phyloP scores from a whole-genome alignment of 2,888 invertebrate genomes.

The Leucophenga maculata region DNA sequence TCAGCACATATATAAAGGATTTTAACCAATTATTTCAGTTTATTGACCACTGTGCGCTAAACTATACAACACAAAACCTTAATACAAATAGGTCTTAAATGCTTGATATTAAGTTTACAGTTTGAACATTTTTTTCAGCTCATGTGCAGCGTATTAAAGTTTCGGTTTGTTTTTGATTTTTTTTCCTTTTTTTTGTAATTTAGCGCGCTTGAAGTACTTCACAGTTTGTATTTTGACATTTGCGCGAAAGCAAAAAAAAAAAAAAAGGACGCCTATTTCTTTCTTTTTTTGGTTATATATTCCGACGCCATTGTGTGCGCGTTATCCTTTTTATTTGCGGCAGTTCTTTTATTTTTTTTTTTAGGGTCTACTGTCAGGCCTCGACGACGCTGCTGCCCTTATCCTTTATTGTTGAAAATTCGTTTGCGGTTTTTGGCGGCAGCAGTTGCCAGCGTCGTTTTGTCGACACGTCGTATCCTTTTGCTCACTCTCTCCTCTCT shows the following conservation, averaged over 20 bases:
- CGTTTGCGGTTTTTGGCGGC: conserved; percentile 25
- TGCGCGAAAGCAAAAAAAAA: background rate
- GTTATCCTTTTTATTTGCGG: background rate
- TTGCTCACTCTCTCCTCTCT: background rate
- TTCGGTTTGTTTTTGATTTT: no score
- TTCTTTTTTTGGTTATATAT: no score
- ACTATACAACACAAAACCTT: no score
- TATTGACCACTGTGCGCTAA: no score
- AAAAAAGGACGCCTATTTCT: no score
- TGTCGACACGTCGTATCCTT: conserved; percentile 5
- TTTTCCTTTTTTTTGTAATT: background rate
- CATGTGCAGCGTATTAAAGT: no score
- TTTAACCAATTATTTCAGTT: no score
- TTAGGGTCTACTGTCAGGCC: background rate
- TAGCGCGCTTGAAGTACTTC: conserved; percentile 1
- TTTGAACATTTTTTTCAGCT: no score
- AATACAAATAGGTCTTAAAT: no score
- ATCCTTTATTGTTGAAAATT: conserved; percentile 21
- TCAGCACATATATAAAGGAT: no score
- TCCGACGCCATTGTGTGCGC: background rate
- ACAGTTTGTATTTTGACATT: conserved; percentile 18
- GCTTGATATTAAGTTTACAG: no score
- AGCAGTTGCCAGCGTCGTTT: conserved; percentile 15
- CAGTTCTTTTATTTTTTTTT: background rate
- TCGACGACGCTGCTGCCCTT: background rate